Evolutionary conservation across 2,888 invertebrate species (phyloP).

Genomic region (Melieria omissa): DNA sequence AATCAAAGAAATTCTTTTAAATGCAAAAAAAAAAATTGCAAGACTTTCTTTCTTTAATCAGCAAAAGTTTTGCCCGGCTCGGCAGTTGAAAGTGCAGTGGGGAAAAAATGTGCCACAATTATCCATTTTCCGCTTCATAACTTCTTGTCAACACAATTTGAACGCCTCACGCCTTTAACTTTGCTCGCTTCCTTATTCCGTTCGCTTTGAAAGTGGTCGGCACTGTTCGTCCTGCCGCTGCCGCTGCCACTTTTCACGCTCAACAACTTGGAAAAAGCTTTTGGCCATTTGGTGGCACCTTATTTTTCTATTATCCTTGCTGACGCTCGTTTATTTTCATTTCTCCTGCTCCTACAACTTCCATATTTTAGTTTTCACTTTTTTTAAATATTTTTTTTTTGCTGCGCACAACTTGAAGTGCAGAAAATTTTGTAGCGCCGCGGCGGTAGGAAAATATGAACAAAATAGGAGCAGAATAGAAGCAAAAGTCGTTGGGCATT

Average conservation of each 20-base stretch:
- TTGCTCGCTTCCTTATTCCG: constrained; percentile 1
- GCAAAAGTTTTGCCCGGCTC: background rate
- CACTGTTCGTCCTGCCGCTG: background rate
- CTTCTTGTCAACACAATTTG: constrained; percentile 45
- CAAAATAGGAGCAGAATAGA: background rate
- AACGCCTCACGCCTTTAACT: background rate
- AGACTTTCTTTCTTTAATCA: background rate
- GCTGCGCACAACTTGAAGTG: background rate
- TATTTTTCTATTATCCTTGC: constrained; percentile 57
- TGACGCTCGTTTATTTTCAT: constrained; percentile 39
- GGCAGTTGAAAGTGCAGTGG: too few relatives aligned
- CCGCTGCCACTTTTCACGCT: constrained; percentile 43
- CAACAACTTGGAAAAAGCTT: constrained; percentile 58
- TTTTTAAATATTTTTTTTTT: constrained; percentile 12
- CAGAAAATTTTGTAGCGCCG: background rate
- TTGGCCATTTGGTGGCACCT: constrained; percentile 58
- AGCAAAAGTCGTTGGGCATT: background rate
- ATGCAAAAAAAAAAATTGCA: background rate
- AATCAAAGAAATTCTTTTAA: background rate
- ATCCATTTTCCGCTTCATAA: constrained; percentile 61
- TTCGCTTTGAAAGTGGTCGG: constrained; percentile 3
- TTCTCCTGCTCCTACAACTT: too few relatives aligned
- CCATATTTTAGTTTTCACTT: constrained; percentile 31
- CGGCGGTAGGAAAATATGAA: too few relatives aligned
- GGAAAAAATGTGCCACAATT: constrained; percentile 40